Percentiles rank a stretch among this genome's conserved stretches.
phyloP scores from a whole-genome alignment of 2,797 vertebrate genomes.

The Sebastes glaucus region DNA sequence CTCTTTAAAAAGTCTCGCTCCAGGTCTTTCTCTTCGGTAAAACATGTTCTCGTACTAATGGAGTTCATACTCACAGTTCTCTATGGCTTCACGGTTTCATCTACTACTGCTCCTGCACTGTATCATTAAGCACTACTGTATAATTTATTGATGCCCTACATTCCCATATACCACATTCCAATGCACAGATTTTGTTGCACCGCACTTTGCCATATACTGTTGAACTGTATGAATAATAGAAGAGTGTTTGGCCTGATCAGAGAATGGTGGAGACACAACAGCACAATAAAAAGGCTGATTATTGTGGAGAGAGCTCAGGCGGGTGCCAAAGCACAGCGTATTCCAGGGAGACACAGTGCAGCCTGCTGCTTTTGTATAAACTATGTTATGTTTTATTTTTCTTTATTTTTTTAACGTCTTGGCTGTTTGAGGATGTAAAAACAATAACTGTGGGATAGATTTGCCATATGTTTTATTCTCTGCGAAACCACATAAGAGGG shows the following conservation, averaged over 20 bases:
- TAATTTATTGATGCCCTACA: constrained; percentile 68
- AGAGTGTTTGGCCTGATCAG: constrained; percentile 63
- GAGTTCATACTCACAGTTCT: constrained; percentile 36
- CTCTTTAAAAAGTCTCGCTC: constrained; percentile 48
- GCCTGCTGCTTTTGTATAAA: constrained; percentile 27
- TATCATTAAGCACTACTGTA: constrained; percentile 53
- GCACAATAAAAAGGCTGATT: constrained; percentile 44
- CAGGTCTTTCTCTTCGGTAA: constrained; percentile 27
- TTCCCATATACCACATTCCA: constrained; percentile 39
- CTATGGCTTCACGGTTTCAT: constrained; percentile 5
- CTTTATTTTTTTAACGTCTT: background rate
- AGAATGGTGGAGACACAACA: constrained; percentile 47
- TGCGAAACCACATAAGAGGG: constrained; percentile 12
- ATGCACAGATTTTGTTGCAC: constrained; percentile 36
- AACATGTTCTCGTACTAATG: constrained; percentile 32
- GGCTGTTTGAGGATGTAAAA: constrained; percentile 26
- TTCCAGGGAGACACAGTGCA: constrained; percentile 22
- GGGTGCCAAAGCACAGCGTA: constrained; percentile 15
- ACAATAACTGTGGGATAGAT: constrained; percentile 8
- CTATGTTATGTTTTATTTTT: constrained; percentile 14
- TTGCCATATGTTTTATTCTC: constrained; percentile 20
- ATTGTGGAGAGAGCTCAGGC: constrained; percentile 1
- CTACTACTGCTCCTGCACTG: constrained; percentile 6
- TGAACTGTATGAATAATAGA: constrained; percentile 67
- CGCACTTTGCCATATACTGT: constrained; percentile 16